Conservation (phyloP, 1,140 invertebrate genomes). For the Chelonus insularis region DNA sequence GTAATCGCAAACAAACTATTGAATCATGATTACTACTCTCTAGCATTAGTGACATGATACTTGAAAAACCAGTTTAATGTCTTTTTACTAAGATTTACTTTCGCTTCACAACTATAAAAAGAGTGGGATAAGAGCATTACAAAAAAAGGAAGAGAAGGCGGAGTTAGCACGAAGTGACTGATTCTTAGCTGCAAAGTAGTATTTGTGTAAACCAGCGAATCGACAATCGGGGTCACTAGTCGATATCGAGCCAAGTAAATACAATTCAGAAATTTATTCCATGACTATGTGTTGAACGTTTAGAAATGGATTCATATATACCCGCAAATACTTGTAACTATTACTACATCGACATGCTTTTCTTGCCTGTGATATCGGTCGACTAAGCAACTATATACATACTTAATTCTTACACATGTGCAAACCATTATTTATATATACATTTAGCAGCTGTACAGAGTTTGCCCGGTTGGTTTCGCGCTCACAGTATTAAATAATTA, state of each 20-base stretch:
- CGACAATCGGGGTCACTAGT: slow-evolving; percentile 45
- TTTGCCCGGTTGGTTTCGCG: slow-evolving; percentile 2
- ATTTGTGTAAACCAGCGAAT: neutral
- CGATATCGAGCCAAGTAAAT: slow-evolving; percentile 41
- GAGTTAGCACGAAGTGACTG: neutral
- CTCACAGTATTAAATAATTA: slow-evolving; percentile 37
- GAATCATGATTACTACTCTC: slow-evolving; percentile 34
- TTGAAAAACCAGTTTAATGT: slow-evolving; percentile 53
- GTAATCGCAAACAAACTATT: neutral
- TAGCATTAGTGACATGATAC: slow-evolving; percentile 49
- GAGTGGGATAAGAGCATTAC: slow-evolving; percentile 37
- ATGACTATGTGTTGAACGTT: neutral
- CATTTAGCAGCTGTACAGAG: slow-evolving; percentile 21
- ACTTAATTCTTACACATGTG: neutral
- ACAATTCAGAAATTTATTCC: neutral
- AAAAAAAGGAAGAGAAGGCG: neutral
- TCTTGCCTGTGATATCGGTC: slow-evolving; percentile 3
- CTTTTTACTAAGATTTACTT: slow-evolving; percentile 49
- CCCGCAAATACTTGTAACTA: neutral
- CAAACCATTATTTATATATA: too few relatives aligned
- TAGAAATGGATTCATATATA: neutral
- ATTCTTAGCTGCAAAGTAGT: neutral
- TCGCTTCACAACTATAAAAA: slow-evolving; percentile 52
- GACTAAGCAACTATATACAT: neutral
- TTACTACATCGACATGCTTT: neutral